phyloP scores from a whole-genome alignment of 2,888 invertebrate species.

The Scaptomyza polygonia region DNA sequence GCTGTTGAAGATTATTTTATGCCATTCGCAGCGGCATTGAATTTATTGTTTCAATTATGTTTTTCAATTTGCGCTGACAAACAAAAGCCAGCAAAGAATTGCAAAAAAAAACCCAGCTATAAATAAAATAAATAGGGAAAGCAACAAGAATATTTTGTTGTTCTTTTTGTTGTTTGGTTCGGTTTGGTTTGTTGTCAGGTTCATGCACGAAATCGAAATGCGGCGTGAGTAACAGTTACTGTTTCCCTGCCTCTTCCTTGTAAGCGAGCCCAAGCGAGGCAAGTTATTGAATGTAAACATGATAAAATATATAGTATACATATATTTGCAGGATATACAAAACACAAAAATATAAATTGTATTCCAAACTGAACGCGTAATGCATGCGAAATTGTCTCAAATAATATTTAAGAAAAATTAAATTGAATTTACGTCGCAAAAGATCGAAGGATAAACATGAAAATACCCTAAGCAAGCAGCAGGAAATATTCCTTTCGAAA shows the following conservation, averaged over 20 bases:
- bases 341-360: conserved; percentile 48
- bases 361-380: conserved; percentile 61
- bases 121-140: conserved; percentile 78
- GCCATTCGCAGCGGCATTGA: conserved; percentile 36
- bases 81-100: conserved; percentile 64
- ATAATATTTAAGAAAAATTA: conserved; percentile 81
- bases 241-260: background rate
- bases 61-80: conserved; percentile 80
- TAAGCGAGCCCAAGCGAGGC: conserved; percentile 24
- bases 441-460: background rate
- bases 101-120: conserved; percentile 66
- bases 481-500: background rate
- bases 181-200: conserved; percentile 64
- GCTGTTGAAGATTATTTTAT: conserved; percentile 4
- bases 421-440: conserved; percentile 71
- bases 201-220: conserved; percentile 67
- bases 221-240: conserved; percentile 16
- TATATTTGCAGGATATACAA: conserved; percentile 55
- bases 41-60: conserved; percentile 80
- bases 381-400: conserved; percentile 79
- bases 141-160: conserved; percentile 45
- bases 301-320: conserved; percentile 66
- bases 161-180: conserved; percentile 5
- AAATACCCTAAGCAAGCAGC: conserved; percentile 7
- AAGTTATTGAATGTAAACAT: conserved; percentile 81